Conservation (phyloP, 2,113 vertebrate species). For the Anolis carolinensis region DNA sequence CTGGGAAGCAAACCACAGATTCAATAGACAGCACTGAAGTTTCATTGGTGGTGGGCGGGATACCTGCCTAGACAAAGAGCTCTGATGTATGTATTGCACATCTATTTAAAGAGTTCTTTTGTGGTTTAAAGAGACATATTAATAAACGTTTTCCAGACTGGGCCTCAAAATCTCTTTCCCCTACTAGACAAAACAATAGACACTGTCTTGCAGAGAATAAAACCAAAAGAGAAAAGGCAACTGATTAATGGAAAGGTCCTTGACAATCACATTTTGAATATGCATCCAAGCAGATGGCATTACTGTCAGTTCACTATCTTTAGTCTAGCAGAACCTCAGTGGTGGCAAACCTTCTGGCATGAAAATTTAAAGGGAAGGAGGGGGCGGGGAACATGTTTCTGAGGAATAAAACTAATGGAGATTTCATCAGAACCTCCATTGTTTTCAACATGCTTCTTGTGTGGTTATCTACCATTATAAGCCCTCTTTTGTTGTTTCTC, state of each 20-base stretch:
- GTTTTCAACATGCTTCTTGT: not conserved
- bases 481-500: not conserved
- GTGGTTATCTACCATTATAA: not conserved
- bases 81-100: slow-evolving; percentile 61
- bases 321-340: not conserved
- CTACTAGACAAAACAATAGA: slow-evolving; percentile 57
- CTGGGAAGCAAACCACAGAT: slow-evolving; percentile 67
- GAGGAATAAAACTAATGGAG: not conserved
- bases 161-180: slow-evolving; percentile 52
- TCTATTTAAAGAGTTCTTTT: slow-evolving; percentile 79
- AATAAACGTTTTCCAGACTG: slow-evolving; percentile 71
- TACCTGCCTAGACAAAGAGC: slow-evolving; percentile 77
- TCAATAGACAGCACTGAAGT: slow-evolving; percentile 74
- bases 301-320: not conserved
- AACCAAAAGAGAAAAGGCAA: not conserved
- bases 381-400: not conserved
- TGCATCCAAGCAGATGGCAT: not conserved
- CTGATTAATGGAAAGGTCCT: not conserved
- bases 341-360: not conserved
- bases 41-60: slow-evolving; percentile 70
- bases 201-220: slow-evolving; percentile 27
- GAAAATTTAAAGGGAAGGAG: not conserved
- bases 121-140: slow-evolving; percentile 78
- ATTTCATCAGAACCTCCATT: not conserved
- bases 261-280: not conserved